A percentile compares a stretch with the other conserved stretches of the same genome.
Evolutionary conservation across 1,140 invertebrate species (phyloP).

Genomic region (Cydia strobilella): DNA sequence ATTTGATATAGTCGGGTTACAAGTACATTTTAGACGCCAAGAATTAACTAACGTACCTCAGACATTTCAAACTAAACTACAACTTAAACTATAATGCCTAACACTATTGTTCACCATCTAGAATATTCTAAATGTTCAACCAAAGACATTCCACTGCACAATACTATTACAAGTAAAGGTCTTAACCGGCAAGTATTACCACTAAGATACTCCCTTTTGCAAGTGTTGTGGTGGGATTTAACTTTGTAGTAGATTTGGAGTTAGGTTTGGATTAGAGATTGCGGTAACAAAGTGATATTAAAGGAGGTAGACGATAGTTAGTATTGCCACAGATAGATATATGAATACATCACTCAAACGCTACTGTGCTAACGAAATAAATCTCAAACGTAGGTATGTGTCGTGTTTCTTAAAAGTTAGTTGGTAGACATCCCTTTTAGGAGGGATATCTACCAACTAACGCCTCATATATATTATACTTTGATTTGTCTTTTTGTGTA

Average conservation of each 20-base stretch:
- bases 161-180: background rate
- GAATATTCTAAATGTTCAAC: constrained; percentile 7
- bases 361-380: too few relatives aligned
- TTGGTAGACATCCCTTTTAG: too few relatives aligned
- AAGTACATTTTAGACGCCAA: background rate
- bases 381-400: too few relatives aligned
- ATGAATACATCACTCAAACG: too few relatives aligned
- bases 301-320: background rate
- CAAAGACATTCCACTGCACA: background rate
- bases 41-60: background rate
- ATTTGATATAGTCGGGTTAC: too few relatives aligned
- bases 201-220: background rate
- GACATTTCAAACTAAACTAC: background rate
- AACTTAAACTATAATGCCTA: constrained; percentile 7
- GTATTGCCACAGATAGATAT: background rate
- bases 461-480: too few relatives aligned
- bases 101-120: background rate
- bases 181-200: background rate
- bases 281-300: background rate
- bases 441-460: too few relatives aligned
- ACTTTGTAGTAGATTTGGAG: background rate
- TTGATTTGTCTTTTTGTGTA: too few relatives aligned
- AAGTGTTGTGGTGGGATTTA: background rate
- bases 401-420: too few relatives aligned
- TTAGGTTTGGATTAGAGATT: background rate